Conservation (phyloP, 1,140 invertebrate genomes). For the Lucilia cuprina region DNA sequence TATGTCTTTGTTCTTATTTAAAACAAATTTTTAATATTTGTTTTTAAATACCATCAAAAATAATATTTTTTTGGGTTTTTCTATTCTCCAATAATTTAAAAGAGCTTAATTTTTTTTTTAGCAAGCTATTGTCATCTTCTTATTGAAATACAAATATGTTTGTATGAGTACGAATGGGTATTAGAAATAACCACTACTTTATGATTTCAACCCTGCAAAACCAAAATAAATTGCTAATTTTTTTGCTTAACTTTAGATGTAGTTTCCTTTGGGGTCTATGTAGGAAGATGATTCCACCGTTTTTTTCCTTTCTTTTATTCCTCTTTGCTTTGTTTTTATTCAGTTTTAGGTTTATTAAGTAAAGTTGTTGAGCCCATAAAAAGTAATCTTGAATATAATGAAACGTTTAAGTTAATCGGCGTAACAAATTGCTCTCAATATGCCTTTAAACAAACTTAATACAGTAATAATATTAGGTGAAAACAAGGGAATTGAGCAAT, state of each 20-base stretch:
- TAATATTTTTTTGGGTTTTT: background rate
- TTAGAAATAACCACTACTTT: background rate
- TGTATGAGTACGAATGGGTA: background rate
- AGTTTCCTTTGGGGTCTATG: background rate
- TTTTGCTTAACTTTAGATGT: background rate
- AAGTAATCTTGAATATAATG: slow-evolving; percentile 18
- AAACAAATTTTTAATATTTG: background rate
- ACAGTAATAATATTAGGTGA: slow-evolving; percentile 17
- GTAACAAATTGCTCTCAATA: slow-evolving; percentile 30
- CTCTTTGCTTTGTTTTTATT: background rate
- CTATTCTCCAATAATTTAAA: background rate
- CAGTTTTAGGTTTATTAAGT: background rate
- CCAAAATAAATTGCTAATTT: background rate
- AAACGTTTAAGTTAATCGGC: slow-evolving; percentile 35
- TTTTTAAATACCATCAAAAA: background rate
- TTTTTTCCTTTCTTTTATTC: background rate
- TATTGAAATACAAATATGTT: background rate
- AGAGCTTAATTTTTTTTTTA: background rate
- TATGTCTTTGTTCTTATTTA: background rate
- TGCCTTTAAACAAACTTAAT: background rate
- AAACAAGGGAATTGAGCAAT: slow-evolving; percentile 32
- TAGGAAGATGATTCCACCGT: background rate
- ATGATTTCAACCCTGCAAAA: background rate
- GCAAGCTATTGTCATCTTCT: background rate
- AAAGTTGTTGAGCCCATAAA: slow-evolving; percentile 21